Conservation (phyloP, 1,140 invertebrate species). For the Akabosia matsudoensis region DNA sequence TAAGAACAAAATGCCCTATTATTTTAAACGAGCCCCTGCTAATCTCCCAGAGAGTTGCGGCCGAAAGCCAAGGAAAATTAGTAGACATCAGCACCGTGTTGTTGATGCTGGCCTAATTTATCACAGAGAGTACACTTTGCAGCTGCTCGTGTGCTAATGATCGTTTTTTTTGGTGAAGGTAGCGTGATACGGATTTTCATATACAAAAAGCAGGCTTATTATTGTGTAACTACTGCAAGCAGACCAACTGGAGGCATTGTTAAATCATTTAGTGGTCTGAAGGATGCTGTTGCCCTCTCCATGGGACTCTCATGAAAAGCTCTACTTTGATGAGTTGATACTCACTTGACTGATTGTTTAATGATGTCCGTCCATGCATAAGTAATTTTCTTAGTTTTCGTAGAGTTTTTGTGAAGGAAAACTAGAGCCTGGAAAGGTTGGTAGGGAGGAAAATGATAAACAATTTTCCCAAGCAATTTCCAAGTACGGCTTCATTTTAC, state of each 20-base stretch:
- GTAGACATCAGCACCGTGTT: neutral
- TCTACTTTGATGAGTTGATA: slow-evolving; percentile 6
- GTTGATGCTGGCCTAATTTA: neutral
- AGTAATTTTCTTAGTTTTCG: neutral
- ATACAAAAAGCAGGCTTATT: neutral
- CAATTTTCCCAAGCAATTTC: neutral
- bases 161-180: neutral
- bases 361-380: slow-evolving; percentile 11
- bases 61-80: neutral
- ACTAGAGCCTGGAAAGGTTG: too few species aligned
- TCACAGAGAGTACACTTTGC: neutral
- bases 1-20: neutral
- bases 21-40: too few species aligned
- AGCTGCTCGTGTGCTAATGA: neutral
- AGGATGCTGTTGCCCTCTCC: neutral
- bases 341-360: slow-evolving; percentile 20
- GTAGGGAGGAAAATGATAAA: neutral
- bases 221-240: neutral
- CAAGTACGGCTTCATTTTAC: neutral
- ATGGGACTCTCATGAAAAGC: neutral
- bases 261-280: neutral
- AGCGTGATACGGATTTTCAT: neutral
- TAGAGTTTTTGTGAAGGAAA: neutral
- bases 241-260: neutral
- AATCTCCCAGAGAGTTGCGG: neutral